phyloP scores from a whole-genome alignment of 2,113 vertebrate genomes.

The Origma solitaria region DNA sequence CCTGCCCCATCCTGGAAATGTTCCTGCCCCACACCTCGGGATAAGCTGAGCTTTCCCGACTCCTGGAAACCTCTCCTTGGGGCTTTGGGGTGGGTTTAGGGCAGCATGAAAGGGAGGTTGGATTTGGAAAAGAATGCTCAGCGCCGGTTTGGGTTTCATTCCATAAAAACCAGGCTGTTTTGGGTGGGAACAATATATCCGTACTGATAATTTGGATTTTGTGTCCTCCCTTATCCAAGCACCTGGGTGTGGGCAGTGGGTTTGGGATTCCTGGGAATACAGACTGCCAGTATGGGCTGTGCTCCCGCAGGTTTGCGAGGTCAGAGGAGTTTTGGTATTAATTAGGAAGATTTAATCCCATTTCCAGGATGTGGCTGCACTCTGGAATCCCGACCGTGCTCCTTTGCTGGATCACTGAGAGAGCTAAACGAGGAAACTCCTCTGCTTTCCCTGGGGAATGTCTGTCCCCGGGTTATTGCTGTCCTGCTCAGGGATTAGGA shows the following conservation, averaged over 20 bases:
- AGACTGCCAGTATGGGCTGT: too few relatives aligned
- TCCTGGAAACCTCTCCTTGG: neutral
- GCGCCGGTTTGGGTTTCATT: neutral
- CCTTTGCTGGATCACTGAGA: neutral
- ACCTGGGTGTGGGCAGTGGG: accelerated
- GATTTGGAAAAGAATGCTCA: neutral
- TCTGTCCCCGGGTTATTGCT: neutral
- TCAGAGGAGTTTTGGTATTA: accelerated
- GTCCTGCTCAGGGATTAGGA: neutral
- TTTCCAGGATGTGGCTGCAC: neutral
- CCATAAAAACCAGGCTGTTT: accelerated
- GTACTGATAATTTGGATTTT: neutral
- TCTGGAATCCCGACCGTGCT: neutral
- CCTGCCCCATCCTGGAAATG: neutral
- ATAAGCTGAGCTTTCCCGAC: neutral
- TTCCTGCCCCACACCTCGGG: accelerated
- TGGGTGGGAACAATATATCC: accelerated
- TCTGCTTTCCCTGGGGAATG: neutral
- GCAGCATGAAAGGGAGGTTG: accelerated
- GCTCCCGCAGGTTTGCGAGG: neutral
- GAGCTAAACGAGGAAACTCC: neutral
- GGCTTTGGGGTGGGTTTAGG: neutral
- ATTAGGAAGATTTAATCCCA: neutral
- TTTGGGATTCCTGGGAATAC: neutral
- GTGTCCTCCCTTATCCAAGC: neutral